Percentiles rank a stretch among this genome's conserved stretches.
Conservation (phyloP, 2,113 vertebrate genomes). For the Rynchops niger region DNA sequence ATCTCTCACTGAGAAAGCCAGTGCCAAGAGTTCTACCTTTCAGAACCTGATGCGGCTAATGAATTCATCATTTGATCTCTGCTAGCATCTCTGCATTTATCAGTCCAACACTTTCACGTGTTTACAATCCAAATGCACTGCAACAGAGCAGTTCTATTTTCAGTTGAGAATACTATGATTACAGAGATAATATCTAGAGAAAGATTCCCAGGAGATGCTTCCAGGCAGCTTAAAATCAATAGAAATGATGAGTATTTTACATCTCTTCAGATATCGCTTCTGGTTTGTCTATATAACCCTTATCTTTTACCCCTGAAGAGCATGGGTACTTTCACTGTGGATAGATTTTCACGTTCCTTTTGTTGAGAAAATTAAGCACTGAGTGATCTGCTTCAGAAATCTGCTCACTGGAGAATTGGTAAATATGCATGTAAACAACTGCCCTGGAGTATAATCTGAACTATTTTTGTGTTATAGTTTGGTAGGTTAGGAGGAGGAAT, state of each 20-base stretch:
- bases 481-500: slow-evolving; percentile 1
- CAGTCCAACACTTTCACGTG: not conserved
- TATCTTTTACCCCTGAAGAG: slow-evolving; percentile 24
- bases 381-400: slow-evolving; percentile 45
- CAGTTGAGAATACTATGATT: not conserved
- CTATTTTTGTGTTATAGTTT: not conserved
- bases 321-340: not conserved
- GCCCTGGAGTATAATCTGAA: slow-evolving; percentile 19
- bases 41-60: not conserved
- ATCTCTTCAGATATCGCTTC: not conserved
- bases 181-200: slow-evolving; percentile 13
- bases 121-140: not conserved
- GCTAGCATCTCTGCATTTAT: not conserved
- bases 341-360: not conserved
- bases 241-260: not conserved
- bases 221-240: slow-evolving; percentile 17
- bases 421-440: slow-evolving; percentile 42
- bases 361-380: slow-evolving; percentile 29
- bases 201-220: slow-evolving; percentile 19
- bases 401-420: slow-evolving; percentile 9
- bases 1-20: not conserved
- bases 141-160: slow-evolving; percentile 1
- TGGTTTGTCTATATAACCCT: not conserved
- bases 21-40: not conserved
- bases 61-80: not conserved